phyloP scores from a whole-genome alignment of 2,888 invertebrate species.

The Amblyjoppa proteus region DNA sequence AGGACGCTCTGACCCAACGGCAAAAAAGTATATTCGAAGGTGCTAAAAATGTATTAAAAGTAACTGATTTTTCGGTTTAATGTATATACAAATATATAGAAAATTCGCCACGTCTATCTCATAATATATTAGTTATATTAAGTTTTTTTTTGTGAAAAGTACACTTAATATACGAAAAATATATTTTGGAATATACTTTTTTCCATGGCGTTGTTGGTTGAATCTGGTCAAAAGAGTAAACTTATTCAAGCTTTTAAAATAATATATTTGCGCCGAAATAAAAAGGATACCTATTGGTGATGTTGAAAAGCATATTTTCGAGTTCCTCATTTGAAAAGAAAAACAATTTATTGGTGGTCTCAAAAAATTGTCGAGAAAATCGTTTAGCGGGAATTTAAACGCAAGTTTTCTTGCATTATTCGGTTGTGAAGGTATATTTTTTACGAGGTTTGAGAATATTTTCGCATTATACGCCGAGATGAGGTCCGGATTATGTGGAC shows the following conservation, averaged over 20 bases:
- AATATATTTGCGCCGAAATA: neutral
- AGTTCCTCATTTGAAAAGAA: no score
- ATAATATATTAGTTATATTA: neutral
- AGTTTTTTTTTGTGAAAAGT: neutral
- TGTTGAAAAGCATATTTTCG: no score
- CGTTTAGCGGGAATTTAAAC: no score
- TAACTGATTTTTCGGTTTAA: neutral
- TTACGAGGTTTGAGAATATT: no score
- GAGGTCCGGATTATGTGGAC: neutral
- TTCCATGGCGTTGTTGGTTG: neutral
- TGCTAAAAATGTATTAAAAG: neutral
- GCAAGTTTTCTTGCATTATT: no score
- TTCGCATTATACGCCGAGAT: no score
- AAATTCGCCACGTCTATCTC: no score
- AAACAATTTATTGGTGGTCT: no score
- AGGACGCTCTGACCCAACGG: neutral
- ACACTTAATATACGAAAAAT: no score
- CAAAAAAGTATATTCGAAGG: neutral
- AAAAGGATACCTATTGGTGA: neutral
- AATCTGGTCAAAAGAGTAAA: slow-evolving; percentile 16
- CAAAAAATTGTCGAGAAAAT: no score
- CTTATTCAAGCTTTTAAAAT: neutral
- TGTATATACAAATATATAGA: neutral
- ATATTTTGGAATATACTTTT: neutral
- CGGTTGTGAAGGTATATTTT: no score